Conservation (phyloP, 2,113 vertebrate species). For the Noctilio leporinus region DNA sequence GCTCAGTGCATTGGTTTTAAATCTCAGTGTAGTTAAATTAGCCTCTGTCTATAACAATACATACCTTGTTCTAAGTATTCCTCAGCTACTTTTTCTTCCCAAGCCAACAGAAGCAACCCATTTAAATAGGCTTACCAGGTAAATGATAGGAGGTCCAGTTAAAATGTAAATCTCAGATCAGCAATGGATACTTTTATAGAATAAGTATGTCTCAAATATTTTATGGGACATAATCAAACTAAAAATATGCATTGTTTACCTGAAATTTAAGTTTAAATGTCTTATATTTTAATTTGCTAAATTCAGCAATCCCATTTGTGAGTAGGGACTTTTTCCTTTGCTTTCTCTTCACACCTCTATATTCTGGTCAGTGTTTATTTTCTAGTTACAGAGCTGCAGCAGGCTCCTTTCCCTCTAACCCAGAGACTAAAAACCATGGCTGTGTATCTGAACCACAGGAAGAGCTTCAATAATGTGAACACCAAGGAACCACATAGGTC, state of each 20-base stretch:
- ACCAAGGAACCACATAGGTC: not conserved
- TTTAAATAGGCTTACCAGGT: not conserved
- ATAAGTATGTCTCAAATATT: not conserved
- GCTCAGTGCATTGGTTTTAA: not conserved
- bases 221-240: not conserved
- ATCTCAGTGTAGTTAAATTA: not conserved
- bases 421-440: not conserved
- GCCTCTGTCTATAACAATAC: not conserved
- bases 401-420: not conserved
- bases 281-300: not conserved
- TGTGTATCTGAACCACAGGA: not conserved
- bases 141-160: not conserved
- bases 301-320: not conserved
- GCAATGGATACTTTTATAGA: not conserved
- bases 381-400: not conserved
- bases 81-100: not conserved
- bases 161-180: conserved; percentile 4
- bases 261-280: not conserved
- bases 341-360: not conserved
- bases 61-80: not conserved
- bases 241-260: not conserved
- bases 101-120: not conserved
- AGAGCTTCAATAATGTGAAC: not conserved
- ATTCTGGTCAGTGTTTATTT: not conserved
- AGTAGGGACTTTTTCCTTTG: not conserved